Evolutionary conservation across 1,140 invertebrate genomes (phyloP), one percentile per base, ranked within the genome.

Genomic region (Ectropis grisescens): DNA sequence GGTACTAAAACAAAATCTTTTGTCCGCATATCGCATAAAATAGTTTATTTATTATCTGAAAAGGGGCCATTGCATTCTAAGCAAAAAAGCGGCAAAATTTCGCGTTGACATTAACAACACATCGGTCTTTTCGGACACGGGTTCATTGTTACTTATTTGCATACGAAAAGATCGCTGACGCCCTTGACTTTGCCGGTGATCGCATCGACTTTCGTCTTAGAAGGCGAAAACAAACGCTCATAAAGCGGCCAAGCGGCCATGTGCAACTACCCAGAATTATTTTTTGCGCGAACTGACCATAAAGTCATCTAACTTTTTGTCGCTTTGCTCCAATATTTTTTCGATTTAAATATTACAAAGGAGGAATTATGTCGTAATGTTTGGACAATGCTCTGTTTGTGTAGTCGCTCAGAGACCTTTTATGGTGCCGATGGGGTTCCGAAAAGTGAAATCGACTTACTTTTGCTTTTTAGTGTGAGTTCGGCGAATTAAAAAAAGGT

Each of bases 111-210:
- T 62, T 62, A 44, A 53, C 33, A 47, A 54, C 53, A 56, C 40
- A 51, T 54, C 45, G 48, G 54, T 41, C 47, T 30, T 40, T 49
- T 48, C 45, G 39, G 48, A 28, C 55, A 40, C 32, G 42, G 51
- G 54, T 58, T 64, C 67, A 53, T 47, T 60, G 68, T 56, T 61
- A 69, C 56, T 34, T 54, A 67, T 71, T 76, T 60, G 45, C 69
- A 78, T 78, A 58, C 53, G 58, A 71, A 78, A 70, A 68, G 65
- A 45, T 55, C 55, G 45, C 32, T 53, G 48, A 53, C 46, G 53
- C 29, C 40, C 47, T 41, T 47, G 48, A 60, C 59, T 56, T 58
- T 52, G 59, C 41, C 65, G 59, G 58, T 52, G 35, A 39, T 35
- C 37, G 47, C 32, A 31, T 40, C 32, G 40, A 54, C 58, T 67